Evolutionary conservation across 1,140 invertebrate species (phyloP), one percentile per base, ranked within the genome.

Genomic region (Aplysia californica): DNA sequence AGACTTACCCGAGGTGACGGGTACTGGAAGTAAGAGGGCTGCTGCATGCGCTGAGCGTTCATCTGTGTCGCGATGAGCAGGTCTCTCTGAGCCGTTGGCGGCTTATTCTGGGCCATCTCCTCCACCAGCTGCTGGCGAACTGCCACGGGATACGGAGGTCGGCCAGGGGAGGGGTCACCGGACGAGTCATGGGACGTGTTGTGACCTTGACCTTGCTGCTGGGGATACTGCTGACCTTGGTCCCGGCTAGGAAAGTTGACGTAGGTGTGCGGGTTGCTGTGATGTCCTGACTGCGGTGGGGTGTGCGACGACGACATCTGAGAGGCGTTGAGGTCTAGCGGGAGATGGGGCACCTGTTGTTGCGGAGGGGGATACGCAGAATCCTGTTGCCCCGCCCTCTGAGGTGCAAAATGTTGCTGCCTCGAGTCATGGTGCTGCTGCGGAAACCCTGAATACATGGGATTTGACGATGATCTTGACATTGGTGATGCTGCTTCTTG

Each of bases 131-230:
- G 79, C 41, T 83, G 72, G 10, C 85, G 69, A 20, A 83, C 80
- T 5, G 78, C 69, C 5, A 81, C 80, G 0, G 86, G 86, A 36
- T 85, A 80, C 15, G 86, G 85, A 36, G 85, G 86, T 58, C 85
- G 55, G 21, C 64, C 59, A 4, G 86, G 86, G 44, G 72, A 81
- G 69, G 71, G 78, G 5, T 74, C 50, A 5, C 38, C n/a, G n/a
- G 59, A 33, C 35, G 39, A 66, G 26, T 55, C 44, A 0, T n/a
- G 20, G 1, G 59, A 69, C 4, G 68, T 50, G 50, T 73, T 61
- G 3, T 71, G 39, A 26, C 66, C 66, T 10, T 58, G 72, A 15
- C 36, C 41, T 67, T 29, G 15, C 41, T 77, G 76, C 50, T 21
- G 10, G 10, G 58, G 58, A 10, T 29, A 6, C 70, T 39, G 72